Conservation (phyloP, 23 tunicate genomes). For the Diplosoma virens region DNA sequence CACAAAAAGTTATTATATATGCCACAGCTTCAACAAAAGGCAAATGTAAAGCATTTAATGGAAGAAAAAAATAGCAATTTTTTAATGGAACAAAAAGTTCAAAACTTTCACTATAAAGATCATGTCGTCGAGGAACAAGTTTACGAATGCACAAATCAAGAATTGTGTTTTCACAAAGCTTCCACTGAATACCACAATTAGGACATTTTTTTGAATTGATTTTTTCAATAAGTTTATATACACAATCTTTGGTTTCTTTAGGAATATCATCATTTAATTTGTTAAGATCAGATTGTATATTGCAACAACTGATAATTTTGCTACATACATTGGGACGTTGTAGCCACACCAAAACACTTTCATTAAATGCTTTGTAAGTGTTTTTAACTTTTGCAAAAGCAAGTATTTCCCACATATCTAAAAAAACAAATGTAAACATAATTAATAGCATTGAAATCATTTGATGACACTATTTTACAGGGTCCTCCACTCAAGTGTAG, state of each 20-base stretch:
- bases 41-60: background rate
- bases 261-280: background rate
- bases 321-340: constrained; percentile 81
- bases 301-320: constrained; percentile 67
- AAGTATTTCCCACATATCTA: background rate
- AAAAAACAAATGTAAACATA: too few species aligned
- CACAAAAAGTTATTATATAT: too few species aligned
- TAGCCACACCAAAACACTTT: constrained; percentile 54
- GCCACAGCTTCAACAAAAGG: background rate
- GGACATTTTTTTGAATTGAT: too few species aligned
- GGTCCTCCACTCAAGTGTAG: too few species aligned
- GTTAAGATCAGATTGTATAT: background rate
- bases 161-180: too few species aligned
- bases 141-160: constrained; percentile 19
- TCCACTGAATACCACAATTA: too few species aligned
- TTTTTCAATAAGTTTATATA: too few species aligned
- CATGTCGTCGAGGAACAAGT: constrained; percentile 51
- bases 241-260: too few species aligned
- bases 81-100: constrained; percentile 20
- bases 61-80: constrained; percentile 5
- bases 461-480: too few species aligned
- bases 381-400: background rate
- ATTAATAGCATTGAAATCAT: too few species aligned
- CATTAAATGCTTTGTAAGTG: background rate
- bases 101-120: background rate